Evolutionary conservation across 2,888 invertebrate genomes (phyloP).

Genomic region (Tenthredo notha): DNA sequence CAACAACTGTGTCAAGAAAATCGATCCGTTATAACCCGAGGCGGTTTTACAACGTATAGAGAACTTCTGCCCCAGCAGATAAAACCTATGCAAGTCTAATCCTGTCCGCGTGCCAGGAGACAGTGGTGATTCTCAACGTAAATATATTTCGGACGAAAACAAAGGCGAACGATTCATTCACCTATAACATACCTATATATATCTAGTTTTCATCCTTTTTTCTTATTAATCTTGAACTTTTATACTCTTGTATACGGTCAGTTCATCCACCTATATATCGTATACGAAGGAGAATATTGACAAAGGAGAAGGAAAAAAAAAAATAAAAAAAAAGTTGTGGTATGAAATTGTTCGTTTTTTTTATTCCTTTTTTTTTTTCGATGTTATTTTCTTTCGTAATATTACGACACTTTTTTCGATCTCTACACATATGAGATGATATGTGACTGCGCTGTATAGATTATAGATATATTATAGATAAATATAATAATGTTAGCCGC

Average conservation of each 20-base stretch:
- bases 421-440: not conserved
- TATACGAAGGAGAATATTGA: not conserved
- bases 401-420: not conserved
- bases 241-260: not conserved
- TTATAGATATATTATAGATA: slow-evolving; percentile 6
- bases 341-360: not conserved
- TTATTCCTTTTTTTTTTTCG: not conserved
- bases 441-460: no score
- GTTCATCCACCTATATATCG: not conserved
- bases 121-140: not conserved
- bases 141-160: not conserved
- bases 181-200: not conserved
- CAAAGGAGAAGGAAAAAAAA: not conserved
- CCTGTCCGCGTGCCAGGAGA: not conserved
- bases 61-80: not conserved
- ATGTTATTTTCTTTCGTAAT: not conserved
- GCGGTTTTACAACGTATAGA: not conserved
- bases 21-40: slow-evolving; percentile 11
- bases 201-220: not conserved
- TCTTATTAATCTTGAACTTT: not conserved
- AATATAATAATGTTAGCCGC: slow-evolving; percentile 4
- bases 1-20: slow-evolving; percentile 39
- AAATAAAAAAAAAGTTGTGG: not conserved
- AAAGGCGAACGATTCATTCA: not conserved
- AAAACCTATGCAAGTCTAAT: slow-evolving; percentile 18